Evolutionary conservation across 1,140 invertebrate genomes (phyloP), one percentile per base, ranked within the genome.

Genomic region (Teleopsis dalmanni): DNA sequence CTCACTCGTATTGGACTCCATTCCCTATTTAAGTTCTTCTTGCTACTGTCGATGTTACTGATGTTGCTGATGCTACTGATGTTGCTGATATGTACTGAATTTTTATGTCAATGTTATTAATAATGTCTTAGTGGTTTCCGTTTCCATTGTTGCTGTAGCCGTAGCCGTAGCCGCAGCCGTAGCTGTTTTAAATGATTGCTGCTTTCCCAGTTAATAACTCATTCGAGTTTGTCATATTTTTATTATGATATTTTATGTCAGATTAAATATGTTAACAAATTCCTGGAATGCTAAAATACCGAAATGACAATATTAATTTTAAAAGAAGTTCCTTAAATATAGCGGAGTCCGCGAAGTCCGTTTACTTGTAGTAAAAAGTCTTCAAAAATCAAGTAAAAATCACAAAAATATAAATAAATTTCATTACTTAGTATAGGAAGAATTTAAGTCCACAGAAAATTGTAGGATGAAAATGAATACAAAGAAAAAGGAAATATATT

Each of bases 201-300:
- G 14, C 41, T 13, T 31, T 10, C 13, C 27, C 46, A 48, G 46
- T 40, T 48, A 48, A 48, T 48, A 48, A 48, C 23, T 48, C 46
- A 38, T 48, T 35, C n/a, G n/a, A n/a, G n/a, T n/a, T n/a, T 22
- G 26, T 48, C 34, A 48, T 48, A 48, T 38, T 48, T 48, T 48
- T 52, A 41, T 52, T 52, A 52, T 52, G 50, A 52, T 52, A 38
- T 48, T 52, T 51, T 48, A 48, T 52, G 50, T 47, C 50, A 52
- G 50, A 52, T 47, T 47, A 47, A 52, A 47, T 52, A 48, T 52
- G 50, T 52, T 52, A 52, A 52, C 50, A 52, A 48, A 52, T 52
- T 52, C 50, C 41, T 43, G 26, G 41, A 29, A 52, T 52, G 45
- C 22, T 43, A 23, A 37, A 29, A 52, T 52, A 38, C 22, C 40